phyloP scores from a whole-genome alignment of 2,113 vertebrate genomes.

The Campylomormyrus numenius region DNA sequence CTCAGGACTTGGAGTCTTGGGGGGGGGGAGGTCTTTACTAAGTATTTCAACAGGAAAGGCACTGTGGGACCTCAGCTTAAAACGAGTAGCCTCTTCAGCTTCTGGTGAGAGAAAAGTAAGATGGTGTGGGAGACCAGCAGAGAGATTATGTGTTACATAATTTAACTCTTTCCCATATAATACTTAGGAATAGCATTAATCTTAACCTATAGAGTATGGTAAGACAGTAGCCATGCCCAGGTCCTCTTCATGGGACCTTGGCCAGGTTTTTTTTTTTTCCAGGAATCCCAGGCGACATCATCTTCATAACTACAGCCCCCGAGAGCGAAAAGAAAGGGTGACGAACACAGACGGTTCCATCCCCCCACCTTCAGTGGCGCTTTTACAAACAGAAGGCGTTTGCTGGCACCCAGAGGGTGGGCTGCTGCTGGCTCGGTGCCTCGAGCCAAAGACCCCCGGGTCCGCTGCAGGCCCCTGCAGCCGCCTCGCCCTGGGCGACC shows the following conservation, averaged over 20 bases:
- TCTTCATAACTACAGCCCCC: not conserved
- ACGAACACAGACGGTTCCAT: conserved; percentile 41
- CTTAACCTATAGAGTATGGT: not conserved
- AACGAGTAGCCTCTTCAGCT: not conserved
- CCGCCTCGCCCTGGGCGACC: conserved; percentile 31
- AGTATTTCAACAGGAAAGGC: not conserved
- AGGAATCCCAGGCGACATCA: conserved; percentile 19
- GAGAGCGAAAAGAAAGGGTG: not conserved
- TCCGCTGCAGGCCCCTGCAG: conserved; percentile 21
- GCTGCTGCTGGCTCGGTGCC: conserved; percentile 34
- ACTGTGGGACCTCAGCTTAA: not conserved
- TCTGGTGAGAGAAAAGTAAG: not conserved
- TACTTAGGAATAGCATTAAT: not conserved
- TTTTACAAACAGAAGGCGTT: conserved; percentile 29
- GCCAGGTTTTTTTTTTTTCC: conserved; percentile 21
- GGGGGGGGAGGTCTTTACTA: not conserved
- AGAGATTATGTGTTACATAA: not conserved
- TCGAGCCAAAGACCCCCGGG: conserved; percentile 32
- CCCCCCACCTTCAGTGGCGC: conserved; percentile 28
- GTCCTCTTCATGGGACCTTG: conserved; percentile 28
- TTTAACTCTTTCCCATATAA: not conserved
- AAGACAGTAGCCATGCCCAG: not conserved
- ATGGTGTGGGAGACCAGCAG: not conserved
- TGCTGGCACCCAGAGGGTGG: conserved; percentile 39
- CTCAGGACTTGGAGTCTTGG: not conserved